Evolutionary conservation across 2,797 vertebrate genomes (phyloP).

Genomic region (Alouatta caraya): DNA sequence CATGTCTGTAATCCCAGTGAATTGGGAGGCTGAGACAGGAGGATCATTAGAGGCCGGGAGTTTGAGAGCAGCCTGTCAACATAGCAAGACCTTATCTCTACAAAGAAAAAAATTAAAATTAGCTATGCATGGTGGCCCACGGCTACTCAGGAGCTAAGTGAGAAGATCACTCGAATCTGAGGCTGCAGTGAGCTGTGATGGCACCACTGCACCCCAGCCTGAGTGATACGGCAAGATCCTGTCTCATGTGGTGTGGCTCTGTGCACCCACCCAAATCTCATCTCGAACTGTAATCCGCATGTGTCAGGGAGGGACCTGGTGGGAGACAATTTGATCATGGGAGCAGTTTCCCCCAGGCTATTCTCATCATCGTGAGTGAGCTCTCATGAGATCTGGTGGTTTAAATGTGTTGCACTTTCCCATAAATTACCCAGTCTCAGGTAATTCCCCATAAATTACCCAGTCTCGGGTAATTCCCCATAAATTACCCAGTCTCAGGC

Average conservation of each 20-base stretch:
- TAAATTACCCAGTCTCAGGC: too few species aligned
- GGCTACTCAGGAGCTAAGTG: background rate
- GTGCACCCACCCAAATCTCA: background rate
- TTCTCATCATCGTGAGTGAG: background rate
- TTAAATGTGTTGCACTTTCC: background rate
- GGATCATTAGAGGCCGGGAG: background rate
- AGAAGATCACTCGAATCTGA: background rate
- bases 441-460: too few species aligned
- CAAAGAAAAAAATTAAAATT: background rate
- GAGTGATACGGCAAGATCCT: background rate
- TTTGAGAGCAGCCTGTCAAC: background rate
- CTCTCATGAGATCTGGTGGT: background rate
- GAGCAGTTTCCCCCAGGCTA: background rate
- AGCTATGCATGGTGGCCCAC: background rate
- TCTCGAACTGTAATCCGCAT: background rate
- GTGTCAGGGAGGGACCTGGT: background rate
- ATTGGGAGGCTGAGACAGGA: background rate
- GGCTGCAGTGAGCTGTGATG: background rate
- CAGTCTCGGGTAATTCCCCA: too few species aligned
- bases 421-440: too few species aligned
- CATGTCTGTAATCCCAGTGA: background rate
- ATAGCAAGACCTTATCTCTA: background rate
- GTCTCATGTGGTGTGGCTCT: background rate
- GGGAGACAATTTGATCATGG: background rate
- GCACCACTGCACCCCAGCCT: background rate